These are phyloP conservation scores for Rousettus leschenaultii DNA, from an alignment of 2,113 vertebrate genomes.

Conservation along the genomic window DNA sequence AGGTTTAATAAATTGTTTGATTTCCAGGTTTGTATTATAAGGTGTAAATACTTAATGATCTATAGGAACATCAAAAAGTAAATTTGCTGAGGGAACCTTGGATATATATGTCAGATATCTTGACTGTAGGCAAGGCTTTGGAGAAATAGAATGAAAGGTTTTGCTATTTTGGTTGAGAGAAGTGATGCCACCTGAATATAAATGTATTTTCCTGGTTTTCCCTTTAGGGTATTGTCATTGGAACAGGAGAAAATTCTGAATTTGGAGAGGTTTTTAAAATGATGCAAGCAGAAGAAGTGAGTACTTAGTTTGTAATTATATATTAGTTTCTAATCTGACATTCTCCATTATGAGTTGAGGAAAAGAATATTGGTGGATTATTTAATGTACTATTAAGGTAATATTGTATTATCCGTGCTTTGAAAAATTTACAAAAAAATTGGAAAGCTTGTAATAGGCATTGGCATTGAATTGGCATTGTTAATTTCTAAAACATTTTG, in stretches of 20 bases:
- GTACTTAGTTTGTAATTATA: constrained; percentile 53
- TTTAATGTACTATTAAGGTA: neutral
- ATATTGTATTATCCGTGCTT: constrained; percentile 16
- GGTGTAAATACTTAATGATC: neutral
- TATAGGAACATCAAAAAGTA: neutral
- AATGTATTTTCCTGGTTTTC: constrained; percentile 35
- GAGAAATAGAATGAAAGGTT: neutral
- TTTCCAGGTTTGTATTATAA: neutral
- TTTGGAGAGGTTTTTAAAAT: constrained; percentile 99
- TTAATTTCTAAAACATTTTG: neutral
- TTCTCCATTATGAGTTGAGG: neutral
- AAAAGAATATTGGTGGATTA: neutral
- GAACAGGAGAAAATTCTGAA: constrained; percentile 98
- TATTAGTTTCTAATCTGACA: neutral
- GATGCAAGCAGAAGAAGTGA: constrained; percentile 99
- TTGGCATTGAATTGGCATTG: neutral
- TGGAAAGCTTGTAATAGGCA: neutral
- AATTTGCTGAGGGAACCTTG: neutral
- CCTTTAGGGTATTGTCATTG: constrained; percentile 95
- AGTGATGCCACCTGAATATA: neutral
- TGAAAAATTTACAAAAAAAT: neutral
- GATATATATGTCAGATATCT: neutral
- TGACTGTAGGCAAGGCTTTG: neutral
- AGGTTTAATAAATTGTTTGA: neutral
- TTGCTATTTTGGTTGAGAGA: neutral